phyloP scores from a whole-genome alignment of 2,113 vertebrate genomes.

The Nycticorax nycticorax region DNA sequence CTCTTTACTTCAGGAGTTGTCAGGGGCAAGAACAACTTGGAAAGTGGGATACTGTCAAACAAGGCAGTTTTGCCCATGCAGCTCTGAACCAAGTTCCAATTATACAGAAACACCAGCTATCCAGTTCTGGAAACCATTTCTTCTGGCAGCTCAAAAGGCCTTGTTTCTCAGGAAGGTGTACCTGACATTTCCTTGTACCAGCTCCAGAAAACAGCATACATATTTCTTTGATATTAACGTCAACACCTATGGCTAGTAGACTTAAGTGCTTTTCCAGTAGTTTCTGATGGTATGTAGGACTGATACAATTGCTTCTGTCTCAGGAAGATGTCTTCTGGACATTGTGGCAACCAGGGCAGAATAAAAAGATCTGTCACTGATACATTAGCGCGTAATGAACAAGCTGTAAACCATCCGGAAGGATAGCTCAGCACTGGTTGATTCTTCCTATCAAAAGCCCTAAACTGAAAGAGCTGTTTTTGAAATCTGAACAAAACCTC shows the following conservation, averaged over 20 bases:
- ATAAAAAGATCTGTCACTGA: background rate
- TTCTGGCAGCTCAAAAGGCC: background rate
- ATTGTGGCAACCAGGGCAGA: background rate
- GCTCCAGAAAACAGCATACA: background rate
- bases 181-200: background rate
- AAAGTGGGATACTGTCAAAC: background rate
- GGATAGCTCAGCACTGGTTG: background rate
- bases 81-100: background rate
- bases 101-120: background rate
- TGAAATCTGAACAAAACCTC: background rate
- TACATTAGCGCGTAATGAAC: background rate
- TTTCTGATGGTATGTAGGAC: background rate
- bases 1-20: background rate
- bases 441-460: background rate
- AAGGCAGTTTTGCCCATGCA: background rate
- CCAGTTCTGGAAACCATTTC: background rate
- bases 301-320: background rate
- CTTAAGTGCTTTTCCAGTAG: background rate
- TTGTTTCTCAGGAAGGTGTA: background rate
- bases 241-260: background rate
- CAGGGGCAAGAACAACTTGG: background rate
- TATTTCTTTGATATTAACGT: background rate
- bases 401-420: background rate
- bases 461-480: background rate
- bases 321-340: background rate